Conservation (phyloP, 2,113 vertebrate genomes). For the Sakesphorus luctuosus region DNA sequence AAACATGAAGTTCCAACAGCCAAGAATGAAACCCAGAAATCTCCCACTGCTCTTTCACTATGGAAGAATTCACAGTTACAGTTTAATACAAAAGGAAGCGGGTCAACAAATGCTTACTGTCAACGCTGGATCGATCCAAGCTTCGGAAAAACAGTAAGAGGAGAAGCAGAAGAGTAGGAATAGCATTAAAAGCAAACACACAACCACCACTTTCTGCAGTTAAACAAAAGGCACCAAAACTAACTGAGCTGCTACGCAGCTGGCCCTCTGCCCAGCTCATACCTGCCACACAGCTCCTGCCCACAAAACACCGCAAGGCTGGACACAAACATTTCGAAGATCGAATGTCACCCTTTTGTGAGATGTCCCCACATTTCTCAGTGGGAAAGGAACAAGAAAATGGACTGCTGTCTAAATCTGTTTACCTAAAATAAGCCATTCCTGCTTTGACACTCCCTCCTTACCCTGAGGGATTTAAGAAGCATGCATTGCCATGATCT, state of each 20-base stretch:
- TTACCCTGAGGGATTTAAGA: constrained; percentile 33
- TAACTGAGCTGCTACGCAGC: neutral
- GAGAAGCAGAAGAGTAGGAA: neutral
- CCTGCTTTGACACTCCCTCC: neutral
- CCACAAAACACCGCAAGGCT: neutral
- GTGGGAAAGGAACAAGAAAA: neutral
- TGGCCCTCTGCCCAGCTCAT: neutral
- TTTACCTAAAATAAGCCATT: constrained; percentile 59
- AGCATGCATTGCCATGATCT: constrained; percentile 43
- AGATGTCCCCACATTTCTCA: neutral
- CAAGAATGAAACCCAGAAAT: neutral
- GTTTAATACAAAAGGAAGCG: neutral
- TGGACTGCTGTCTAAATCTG: neutral
- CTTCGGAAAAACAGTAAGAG: neutral
- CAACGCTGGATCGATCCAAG: rapidly evolving
- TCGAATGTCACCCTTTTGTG: rapidly evolving
- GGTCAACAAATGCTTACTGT: neutral
- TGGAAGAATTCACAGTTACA: neutral
- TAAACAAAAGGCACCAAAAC: neutral
- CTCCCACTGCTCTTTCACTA: neutral
- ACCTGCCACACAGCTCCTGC: neutral
- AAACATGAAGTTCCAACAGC: neutral
- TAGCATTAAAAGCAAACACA: neutral
- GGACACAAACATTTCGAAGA: neutral
- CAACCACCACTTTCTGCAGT: neutral